Base-by-base conservation (phyloP, 2,888 invertebrate species). In the Tenthredo notha region DNA sequence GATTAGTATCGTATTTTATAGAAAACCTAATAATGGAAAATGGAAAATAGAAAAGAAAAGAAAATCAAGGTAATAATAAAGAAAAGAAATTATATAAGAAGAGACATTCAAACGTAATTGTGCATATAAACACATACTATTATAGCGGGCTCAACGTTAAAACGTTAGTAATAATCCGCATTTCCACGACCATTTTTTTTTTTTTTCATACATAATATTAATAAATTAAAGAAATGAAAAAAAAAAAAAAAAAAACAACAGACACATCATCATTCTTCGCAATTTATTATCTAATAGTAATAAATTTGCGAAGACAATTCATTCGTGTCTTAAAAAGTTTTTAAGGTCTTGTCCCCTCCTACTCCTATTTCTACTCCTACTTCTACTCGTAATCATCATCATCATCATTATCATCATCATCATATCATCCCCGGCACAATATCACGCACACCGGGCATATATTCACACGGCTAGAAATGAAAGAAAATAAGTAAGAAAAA, bases 11-110 rank as follows among this genome's bases (percentile, higher is more conserved):
- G 67, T 33, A 67, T 67, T 67, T 67, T 7, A 67, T 67, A 33
- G 67, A 67, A 67, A 67, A 67, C 67, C 67, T 67, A 67, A 67
- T 67, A 67, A 67, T 67, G 21, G 15, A 67, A 7, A 67, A n/a
- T n/a, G n/a, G n/a, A n/a, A 67, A 65, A 33, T 33, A 65, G 12
- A 65, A 65, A 29, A 65, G 58, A 15, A 33, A 67, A 33, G 15
- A 33, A 33, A 33, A 67, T 67, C 15, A 67, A 67, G 5, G 12
- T 29, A 67, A 25, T 29, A 33, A 12, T 67, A 33, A 67, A 67
- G 33, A 65, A 65, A 25, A 29, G 67, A 67, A 67, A 67, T 33
- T 67, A 33, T 5, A 61, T 33, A 67, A 5, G n/a, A n/a, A n/a
- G n/a, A n/a, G 7, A 67, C 33, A 67, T 67, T 15, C 29, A 33